These are phyloP conservation scores for Mantis religiosa DNA, from an alignment of 2,888 invertebrate genomes.

Conservation along the genomic window DNA sequence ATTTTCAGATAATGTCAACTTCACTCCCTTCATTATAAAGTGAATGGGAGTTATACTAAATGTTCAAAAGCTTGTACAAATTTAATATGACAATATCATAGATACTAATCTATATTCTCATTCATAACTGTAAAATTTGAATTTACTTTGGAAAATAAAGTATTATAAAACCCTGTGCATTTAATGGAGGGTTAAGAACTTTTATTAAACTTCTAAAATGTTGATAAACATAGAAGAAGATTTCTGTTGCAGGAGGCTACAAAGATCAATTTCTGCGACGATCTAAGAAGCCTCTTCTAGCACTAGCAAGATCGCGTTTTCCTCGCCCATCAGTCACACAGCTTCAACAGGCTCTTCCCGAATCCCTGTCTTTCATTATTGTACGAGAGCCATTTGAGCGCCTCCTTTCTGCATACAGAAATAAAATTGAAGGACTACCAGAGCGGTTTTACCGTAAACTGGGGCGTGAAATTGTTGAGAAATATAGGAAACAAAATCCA, in stretches of 20 bases:
- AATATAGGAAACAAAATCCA: conserved; percentile 5
- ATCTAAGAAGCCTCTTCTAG: conserved; percentile 28
- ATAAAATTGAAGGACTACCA: conserved; percentile 30
- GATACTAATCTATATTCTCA: too few species aligned
- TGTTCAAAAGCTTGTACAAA: too few species aligned
- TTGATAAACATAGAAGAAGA: background rate
- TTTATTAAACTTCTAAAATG: background rate
- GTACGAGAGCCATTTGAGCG: conserved; percentile 34
- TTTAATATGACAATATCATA: too few species aligned
- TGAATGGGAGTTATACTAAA: too few species aligned
- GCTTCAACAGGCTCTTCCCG: conserved; percentile 27
- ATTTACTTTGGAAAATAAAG: too few species aligned
- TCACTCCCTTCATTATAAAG: too few species aligned
- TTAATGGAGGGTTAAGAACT: too few species aligned
- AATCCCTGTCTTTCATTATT: conserved; percentile 32
- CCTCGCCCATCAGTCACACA: conserved; percentile 30
- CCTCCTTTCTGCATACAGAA: conserved; percentile 32
- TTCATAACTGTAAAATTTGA: too few species aligned
- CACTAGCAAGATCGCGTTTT: conserved; percentile 30
- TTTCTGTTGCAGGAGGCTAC: conserved; percentile 30
- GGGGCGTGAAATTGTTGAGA: conserved; percentile 25
- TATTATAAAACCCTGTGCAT: too few species aligned
- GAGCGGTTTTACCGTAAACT: conserved; percentile 31
- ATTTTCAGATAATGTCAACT: too few species aligned
- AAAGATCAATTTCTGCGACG: conserved; percentile 25